Base-by-base conservation (phyloP, 2,113 vertebrate species). In the Kobus ellipsiprymnus region DNA sequence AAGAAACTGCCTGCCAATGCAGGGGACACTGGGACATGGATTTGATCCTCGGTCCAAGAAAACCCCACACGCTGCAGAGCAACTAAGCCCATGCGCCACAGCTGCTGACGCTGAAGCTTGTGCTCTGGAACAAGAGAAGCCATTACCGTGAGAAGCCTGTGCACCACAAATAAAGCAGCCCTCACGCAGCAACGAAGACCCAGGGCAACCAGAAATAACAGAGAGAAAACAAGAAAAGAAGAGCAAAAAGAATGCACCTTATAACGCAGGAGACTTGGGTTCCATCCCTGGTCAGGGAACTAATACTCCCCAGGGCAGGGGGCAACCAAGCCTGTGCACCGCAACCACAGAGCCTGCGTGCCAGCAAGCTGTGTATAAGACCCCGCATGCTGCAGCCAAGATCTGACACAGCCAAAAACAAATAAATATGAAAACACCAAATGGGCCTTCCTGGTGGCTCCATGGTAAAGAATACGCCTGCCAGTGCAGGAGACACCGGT, bases 271-370 rank as follows among this genome's bases (percentile, higher is more conserved):
- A 25, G 71, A 77, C 36, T 27, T 6, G 6, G 71, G 40, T 14
- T 77, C 40, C 36, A 77, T 7, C 40, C 40, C 71, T 44, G 23
- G 23, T 44, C 6, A 0, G 40, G 71, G 71, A 44, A 77, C 23
- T 44, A 27, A 77, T 7, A 44, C 23, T 3, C 71, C 71, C 36
- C 6, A 77, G 3, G 40, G 40, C 21, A 77, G 19, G 67, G n/a
- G 67, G n/a, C n/a, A 71, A 11, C 67, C 19, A 12, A 71, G 67
- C n/a, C n/a, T 71, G 67, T 6, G 19, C n/a, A 12, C 19, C 10
- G 1, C 5, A 12, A 0, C n/a, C 12, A 40, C 67, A 74, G 67
- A 74, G 67, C 10, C 67, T 40, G 19, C 0, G 19, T 12, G n/a
- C 67, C n/a, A 40, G 19, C n/a, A 74, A 12, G 67, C 67, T 23